These are phyloP conservation scores for Cantharis lateralis DNA, from an alignment of 2,888 invertebrate species.

Conservation along the genomic window DNA sequence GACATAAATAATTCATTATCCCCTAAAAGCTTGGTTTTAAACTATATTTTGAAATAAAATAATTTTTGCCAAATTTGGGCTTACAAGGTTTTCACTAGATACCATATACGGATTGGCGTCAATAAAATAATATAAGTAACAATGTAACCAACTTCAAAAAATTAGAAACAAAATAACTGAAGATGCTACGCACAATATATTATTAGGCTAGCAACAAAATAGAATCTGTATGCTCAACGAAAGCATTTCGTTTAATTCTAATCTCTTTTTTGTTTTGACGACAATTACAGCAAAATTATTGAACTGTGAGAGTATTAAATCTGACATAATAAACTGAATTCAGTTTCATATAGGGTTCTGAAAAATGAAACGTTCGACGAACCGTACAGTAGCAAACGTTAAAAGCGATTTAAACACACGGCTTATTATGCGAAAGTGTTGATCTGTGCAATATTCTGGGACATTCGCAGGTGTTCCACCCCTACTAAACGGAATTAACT, in stretches of 20 bases:
- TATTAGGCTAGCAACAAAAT: not conserved
- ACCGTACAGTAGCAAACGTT: constrained; percentile 30
- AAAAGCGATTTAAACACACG: constrained; percentile 32
- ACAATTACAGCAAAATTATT: constrained; percentile 6
- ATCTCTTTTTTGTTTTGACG: not conserved
- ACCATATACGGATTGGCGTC: too few species aligned
- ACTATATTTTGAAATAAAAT: too few species aligned
- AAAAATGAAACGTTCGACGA: constrained; percentile 31
- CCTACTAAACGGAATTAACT: constrained; percentile 19
- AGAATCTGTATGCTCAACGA: not conserved
- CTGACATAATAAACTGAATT: constrained; percentile 18
- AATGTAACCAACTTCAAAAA: too few species aligned
- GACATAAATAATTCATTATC: too few species aligned
- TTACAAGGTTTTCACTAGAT: too few species aligned
- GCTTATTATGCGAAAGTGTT: constrained; percentile 41
- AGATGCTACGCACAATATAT: not conserved
- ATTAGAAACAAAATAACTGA: not conserved
- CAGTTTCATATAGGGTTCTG: constrained; percentile 19
- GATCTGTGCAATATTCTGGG: constrained; percentile 38
- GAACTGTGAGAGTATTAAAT: constrained; percentile 23
- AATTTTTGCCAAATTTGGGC: too few species aligned
- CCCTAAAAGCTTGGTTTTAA: too few species aligned
- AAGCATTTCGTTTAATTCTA: not conserved
- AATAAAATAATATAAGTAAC: too few species aligned
- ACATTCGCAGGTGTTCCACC: constrained; percentile 38